Percentiles rank a stretch among this genome's conserved stretches.
Evolutionary conservation across 2,888 invertebrate species (phyloP).

Genomic region (Lymantria dispar): DNA sequence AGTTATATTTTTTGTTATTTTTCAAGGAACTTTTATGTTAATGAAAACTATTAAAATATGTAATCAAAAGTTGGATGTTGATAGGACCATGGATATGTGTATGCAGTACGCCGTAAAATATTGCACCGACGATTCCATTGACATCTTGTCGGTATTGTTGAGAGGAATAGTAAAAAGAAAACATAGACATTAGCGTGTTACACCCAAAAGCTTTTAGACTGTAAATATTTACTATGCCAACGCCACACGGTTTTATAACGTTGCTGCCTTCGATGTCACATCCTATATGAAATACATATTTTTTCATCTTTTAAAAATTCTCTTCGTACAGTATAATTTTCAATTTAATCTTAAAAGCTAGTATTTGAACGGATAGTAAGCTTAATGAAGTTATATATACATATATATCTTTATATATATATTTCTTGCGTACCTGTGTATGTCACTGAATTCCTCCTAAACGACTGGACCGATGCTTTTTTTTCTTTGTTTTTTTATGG

Average conservation of each 20-base stretch:
- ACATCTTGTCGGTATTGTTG: slow-evolving; percentile 43
- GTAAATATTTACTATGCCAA: slow-evolving; percentile 57
- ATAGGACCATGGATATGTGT: neutral
- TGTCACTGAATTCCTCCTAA: no score
- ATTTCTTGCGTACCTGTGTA: no score
- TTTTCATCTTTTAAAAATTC: slow-evolving; percentile 4
- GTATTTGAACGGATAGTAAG: no score
- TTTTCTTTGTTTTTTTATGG: no score
- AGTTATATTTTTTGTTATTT: no score
- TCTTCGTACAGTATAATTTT: no score
- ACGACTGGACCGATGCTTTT: no score
- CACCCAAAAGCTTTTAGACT: slow-evolving; percentile 71
- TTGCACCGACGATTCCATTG: slow-evolving; percentile 37
- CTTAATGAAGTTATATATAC: no score
- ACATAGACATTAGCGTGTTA: slow-evolving; percentile 63
- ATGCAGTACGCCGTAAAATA: slow-evolving; percentile 28
- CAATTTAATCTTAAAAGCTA: no score
- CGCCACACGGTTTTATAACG: slow-evolving; percentile 42
- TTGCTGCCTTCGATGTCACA: slow-evolving; percentile 28
- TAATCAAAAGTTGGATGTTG: neutral
- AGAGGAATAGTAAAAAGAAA: slow-evolving; percentile 51
- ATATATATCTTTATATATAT: no score
- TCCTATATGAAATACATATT: slow-evolving; percentile 33
- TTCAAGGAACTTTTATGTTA: no score
- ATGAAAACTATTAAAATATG: no score